Conservation (phyloP, 2,888 invertebrate species). For the Eulithis prunata region DNA sequence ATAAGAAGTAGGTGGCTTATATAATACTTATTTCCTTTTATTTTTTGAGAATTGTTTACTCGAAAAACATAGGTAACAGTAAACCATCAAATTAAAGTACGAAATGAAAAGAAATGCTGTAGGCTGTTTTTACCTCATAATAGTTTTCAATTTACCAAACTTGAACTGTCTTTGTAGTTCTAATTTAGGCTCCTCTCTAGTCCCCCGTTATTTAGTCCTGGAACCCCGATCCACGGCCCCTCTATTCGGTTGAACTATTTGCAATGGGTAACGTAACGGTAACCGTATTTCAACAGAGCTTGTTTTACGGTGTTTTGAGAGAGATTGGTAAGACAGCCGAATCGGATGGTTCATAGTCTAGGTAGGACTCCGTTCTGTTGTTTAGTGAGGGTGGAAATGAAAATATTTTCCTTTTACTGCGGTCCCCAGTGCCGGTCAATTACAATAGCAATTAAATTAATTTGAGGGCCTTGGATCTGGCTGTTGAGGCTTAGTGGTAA, state of each 20-base stretch:
- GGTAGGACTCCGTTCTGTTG: conserved; percentile 3
- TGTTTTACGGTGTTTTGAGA: background rate
- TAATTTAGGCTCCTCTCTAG: conserved; percentile 28
- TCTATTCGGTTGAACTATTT: background rate
- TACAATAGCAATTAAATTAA: conserved; percentile 78
- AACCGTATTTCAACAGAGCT: no score
- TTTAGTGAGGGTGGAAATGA: conserved; percentile 49
- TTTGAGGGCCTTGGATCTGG: conserved; percentile 63
- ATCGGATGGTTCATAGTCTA: background rate
- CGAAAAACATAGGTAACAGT: no score
- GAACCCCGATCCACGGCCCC: background rate
- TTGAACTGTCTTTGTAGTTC: conserved; percentile 33
- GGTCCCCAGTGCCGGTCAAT: conserved; percentile 66
- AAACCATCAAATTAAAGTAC: no score
- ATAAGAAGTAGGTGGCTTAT: no score
- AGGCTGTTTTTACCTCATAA: background rate
- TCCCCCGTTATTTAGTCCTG: conserved; percentile 13
- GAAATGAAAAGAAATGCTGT: background rate
- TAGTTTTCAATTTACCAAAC: conserved; percentile 20
- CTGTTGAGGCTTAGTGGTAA: conserved; percentile 63
- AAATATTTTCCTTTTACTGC: conserved; percentile 75
- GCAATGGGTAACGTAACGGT: no score
- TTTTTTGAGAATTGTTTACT: no score
- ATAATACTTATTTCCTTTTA: no score
- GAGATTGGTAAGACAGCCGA: background rate